Evolutionary conservation across 1,140 invertebrate species (phyloP), one percentile per base, ranked within the genome.

Genomic region (Bombyx mori): DNA sequence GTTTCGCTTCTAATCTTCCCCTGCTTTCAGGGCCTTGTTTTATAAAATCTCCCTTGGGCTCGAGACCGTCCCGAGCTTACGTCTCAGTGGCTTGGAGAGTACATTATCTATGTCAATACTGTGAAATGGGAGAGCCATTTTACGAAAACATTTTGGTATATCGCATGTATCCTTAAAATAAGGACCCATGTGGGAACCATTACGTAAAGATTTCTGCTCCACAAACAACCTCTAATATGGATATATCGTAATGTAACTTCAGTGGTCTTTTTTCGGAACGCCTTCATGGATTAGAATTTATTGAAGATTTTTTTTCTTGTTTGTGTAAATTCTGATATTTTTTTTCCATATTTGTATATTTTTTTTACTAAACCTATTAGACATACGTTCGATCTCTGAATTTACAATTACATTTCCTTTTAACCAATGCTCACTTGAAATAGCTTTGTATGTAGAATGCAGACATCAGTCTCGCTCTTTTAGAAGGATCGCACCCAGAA

Each of bases 61-160:
- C 56, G 56, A 42, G 54, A 54, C 59, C 63, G 59, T 63, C 64
- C 54, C 60, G 58, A 46, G 59, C 64, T 12, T 53, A 6, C 54
- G 57, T 65, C 65, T 62, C 61, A 67, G 64, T 35, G 26, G 26
- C 62, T 66, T 74, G 62, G 66, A 63, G 61, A 74, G 74, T 71
- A 78, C 75, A 78, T 83, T 81, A 81, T 83, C 75, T 79, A 66
- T 80, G 74, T 77, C 78, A 80, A 83, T 80, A 79, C 69, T 66
- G 66, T 54, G 66, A 69, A 76, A 75, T 68, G 71, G 63, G 63
- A 57, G 69, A 65, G 68, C 69, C 76, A 73, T 77, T 83, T 78
- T 77, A 72, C 65, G 71, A 75, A 77, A 79, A 73, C 69, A 81
- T 81, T 77, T 71, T 78, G 65, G 65, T 73, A 68, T 78, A 82